Evolutionary conservation across 2,888 invertebrate species (phyloP).

Genomic region (Yponomeuta plumbellus): DNA sequence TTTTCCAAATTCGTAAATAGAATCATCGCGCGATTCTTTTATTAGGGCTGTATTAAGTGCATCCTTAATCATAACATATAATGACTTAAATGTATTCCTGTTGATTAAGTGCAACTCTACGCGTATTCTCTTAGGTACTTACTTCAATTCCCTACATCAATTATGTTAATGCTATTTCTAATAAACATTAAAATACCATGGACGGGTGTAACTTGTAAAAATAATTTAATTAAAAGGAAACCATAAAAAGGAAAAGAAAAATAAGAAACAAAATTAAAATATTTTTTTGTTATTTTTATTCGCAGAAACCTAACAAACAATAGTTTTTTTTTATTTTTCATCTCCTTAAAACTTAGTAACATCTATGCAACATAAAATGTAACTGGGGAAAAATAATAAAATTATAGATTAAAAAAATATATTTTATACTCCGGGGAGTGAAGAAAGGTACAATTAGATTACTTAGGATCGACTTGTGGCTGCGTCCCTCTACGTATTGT

Average conservation of each 20-base stretch:
- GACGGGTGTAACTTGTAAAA: conserved; percentile 75
- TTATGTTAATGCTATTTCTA: conserved; percentile 52
- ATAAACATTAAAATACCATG: conserved; percentile 71
- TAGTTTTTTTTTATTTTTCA: conserved; percentile 66
- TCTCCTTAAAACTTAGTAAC: conserved; percentile 77
- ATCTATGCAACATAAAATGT: conserved; percentile 77
- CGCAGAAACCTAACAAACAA: conserved; percentile 78
- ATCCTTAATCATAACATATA: conserved; percentile 63
- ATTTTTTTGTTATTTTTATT: conserved; percentile 75
- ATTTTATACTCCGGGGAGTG: conserved; percentile 74
- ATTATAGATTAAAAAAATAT: conserved; percentile 58
- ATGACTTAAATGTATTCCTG: conserved; percentile 56
- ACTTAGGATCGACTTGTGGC: conserved; percentile 51
- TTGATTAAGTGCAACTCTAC: conserved; percentile 59
- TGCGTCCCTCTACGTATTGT: conserved; percentile 49
- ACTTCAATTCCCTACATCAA: conserved; percentile 65
- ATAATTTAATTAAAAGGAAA: conserved; percentile 39
- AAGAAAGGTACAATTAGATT: conserved; percentile 72
- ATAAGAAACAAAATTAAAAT: conserved; percentile 49
- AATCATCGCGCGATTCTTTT: conserved; percentile 34
- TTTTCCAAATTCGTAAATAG: conserved; percentile 62
- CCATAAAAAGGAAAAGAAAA: conserved; percentile 39
- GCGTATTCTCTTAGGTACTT: conserved; percentile 35
- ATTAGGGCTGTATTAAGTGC: conserved; percentile 48
- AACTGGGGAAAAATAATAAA: conserved; percentile 69